phyloP scores from a whole-genome alignment of 2,888 invertebrate species.

The Drosophila lutescens region DNA sequence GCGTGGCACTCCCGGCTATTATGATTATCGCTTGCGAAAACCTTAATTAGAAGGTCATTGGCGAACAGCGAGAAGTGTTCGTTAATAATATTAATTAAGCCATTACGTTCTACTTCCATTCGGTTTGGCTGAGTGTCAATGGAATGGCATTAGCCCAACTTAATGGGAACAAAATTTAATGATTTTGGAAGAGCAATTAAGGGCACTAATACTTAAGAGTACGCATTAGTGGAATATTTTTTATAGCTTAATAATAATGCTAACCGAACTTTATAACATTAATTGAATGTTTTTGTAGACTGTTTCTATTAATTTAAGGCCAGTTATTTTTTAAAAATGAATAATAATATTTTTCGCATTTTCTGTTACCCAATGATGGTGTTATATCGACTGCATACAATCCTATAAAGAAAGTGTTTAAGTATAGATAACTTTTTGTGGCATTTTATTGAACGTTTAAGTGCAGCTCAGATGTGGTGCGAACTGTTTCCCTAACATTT shows the following conservation, averaged over 20 bases:
- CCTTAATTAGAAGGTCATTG: constrained; percentile 61
- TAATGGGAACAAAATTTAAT: constrained; percentile 29
- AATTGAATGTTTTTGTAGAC: no score
- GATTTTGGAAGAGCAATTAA: constrained; percentile 17
- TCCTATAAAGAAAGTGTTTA: no score
- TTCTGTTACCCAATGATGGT: no score
- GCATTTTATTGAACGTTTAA: constrained; percentile 7
- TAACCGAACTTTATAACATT: not conserved
- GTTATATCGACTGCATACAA: no score
- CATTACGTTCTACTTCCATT: constrained; percentile 38
- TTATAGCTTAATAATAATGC: not conserved
- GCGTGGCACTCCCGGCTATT: constrained; percentile 33
- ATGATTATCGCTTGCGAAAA: constrained; percentile 47
- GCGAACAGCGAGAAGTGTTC: constrained; percentile 40
- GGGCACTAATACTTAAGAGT: constrained; percentile 6
- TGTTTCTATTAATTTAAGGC: no score
- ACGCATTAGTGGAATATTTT: constrained; percentile 2
- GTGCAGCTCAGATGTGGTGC: constrained; percentile 24
- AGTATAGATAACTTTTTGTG: not conserved
- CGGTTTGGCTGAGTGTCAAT: constrained; percentile 26
- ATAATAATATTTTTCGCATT: no score
- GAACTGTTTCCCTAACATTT: constrained; percentile 24
- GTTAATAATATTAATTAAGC: constrained; percentile 71
- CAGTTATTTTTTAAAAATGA: no score
- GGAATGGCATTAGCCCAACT: constrained; percentile 16